Conservation (phyloP, 2,113 vertebrate species). For the Mastomys coucha region DNA sequence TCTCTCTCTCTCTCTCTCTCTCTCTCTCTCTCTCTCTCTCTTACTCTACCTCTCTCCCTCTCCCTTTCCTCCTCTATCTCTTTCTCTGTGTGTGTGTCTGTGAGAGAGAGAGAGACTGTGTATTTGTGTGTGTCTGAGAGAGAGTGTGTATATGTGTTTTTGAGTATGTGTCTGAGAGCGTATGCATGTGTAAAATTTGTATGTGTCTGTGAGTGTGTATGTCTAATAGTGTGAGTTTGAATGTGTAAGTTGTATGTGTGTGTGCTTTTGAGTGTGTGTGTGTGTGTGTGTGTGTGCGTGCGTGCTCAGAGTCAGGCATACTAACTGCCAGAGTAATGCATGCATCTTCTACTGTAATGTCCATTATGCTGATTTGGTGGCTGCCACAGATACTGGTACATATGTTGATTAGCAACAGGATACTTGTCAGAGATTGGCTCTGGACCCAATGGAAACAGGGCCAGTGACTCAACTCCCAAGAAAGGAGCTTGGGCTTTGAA, state of each 20-base stretch:
- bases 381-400: not conserved
- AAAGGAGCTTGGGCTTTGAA: too few relatives aligned
- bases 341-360: not conserved
- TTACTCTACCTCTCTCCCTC: too few relatives aligned
- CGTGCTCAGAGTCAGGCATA: too few relatives aligned
- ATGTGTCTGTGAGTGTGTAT: not conserved
- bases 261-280: not conserved
- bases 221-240: not conserved
- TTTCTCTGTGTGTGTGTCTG: not conserved
- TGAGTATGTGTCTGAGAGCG: not conserved
- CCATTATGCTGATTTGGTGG: not conserved
- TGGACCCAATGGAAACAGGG: not conserved
- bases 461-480: too few relatives aligned
- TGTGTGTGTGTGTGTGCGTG: too few relatives aligned
- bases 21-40: too few relatives aligned
- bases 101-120: not conserved
- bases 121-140: not conserved
- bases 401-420: not conserved
- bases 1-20: not conserved
- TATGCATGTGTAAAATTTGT: not conserved
- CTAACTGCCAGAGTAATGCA: not conserved
- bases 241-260: not conserved
- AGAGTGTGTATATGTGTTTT: not conserved
- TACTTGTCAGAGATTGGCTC: fast-evolving
- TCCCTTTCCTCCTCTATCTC: not conserved